A percentile compares a stretch with the other conserved stretches of the same genome.
These are phyloP conservation scores for Crotalus viridis DNA, from an alignment of 2,113 vertebrate genomes.

Conservation along the genomic window DNA sequence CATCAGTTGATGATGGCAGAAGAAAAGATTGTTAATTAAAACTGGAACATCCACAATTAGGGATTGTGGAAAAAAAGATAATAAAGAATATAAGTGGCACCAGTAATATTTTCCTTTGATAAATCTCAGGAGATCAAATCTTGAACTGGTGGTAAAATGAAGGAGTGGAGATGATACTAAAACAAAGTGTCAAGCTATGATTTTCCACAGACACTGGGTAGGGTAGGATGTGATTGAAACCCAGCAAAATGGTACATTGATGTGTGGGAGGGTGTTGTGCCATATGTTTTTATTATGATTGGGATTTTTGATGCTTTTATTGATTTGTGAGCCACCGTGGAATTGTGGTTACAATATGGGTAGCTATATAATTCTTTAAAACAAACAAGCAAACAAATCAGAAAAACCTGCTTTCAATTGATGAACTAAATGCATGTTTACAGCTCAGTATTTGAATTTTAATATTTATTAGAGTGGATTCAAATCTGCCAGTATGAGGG, in stretches of 20 bases:
- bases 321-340: neutral
- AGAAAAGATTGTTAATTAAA: neutral
- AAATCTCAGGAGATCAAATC: neutral
- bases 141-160: neutral
- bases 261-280: neutral
- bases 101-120: constrained; percentile 31
- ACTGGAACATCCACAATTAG: constrained; percentile 26
- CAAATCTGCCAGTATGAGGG: neutral
- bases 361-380: neutral
- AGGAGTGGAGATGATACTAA: neutral
- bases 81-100: neutral
- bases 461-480: neutral
- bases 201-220: neutral
- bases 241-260: neutral
- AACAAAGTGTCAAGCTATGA: neutral
- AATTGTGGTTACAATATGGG: neutral
- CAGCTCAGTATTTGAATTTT: neutral
- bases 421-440: neutral
- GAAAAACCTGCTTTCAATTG: neutral
- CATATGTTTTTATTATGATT: neutral
- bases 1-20: neutral
- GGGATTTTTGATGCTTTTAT: neutral
- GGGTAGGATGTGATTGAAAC: neutral
- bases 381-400: neutral
- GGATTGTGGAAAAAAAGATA: constrained; percentile 26